A percentile compares a stretch with the other conserved stretches of the same genome.
Conservation (phyloP, 2,797 vertebrate genomes). For the Alectoris magna region DNA sequence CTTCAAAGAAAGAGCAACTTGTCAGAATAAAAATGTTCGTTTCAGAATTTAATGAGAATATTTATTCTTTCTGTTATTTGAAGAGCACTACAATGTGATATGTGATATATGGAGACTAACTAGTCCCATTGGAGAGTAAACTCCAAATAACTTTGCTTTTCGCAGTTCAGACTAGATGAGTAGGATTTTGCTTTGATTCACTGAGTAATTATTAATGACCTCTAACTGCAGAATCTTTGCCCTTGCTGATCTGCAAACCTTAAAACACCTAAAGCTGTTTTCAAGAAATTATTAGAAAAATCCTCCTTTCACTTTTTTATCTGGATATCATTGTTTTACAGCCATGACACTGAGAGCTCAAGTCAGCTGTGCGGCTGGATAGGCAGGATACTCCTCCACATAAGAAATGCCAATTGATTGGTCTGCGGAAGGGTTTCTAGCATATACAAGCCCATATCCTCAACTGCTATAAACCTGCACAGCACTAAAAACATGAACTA, state of each 20-base stretch:
- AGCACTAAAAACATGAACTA: neutral
- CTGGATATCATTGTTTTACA: neutral
- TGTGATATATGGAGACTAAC: conserved; percentile 74
- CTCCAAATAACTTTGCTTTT: conserved; percentile 55
- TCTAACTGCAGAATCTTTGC: conserved; percentile 6
- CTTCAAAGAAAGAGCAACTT: conserved; percentile 60
- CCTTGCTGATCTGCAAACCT: neutral
- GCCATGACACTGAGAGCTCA: neutral
- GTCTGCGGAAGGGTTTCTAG: neutral
- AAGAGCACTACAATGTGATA: conserved; percentile 69
- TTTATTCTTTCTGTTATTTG: conserved; percentile 75
- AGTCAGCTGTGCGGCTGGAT: neutral
- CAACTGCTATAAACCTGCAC: neutral
- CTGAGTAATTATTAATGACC: neutral
- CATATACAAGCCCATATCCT: neutral
- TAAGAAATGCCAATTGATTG: neutral
- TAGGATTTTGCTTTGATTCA: neutral
- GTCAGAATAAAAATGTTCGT: conserved; percentile 44
- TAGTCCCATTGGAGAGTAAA: conserved; percentile 70
- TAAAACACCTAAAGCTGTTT: neutral
- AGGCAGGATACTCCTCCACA: neutral
- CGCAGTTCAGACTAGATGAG: conserved; percentile 15
- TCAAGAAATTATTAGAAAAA: neutral
- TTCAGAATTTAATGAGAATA: conserved; percentile 76
- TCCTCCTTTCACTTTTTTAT: neutral